Evolutionary conservation across 2,888 invertebrate genomes (phyloP), one percentile per base, ranked within the genome.

Genomic region (Megaustenia siamemsis): DNA sequence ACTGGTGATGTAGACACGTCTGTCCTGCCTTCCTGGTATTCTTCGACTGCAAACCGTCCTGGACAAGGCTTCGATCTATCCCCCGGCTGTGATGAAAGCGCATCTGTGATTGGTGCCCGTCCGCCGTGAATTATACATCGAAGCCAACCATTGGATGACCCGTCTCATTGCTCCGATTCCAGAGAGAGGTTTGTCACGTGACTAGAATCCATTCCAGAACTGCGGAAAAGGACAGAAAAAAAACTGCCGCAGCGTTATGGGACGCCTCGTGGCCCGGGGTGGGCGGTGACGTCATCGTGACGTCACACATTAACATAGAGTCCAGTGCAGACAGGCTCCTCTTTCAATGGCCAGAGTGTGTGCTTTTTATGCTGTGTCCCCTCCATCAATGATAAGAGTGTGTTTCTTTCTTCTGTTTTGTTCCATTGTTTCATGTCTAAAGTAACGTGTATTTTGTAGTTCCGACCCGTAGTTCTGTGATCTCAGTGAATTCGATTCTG

Each of bases 241-340:
- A 45, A 63, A 40, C 43, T 43, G 60, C 63, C 43, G 75, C 66
- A 45, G 75, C 8, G 71, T 53, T 75, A 32, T 56, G 45, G 75
- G 75, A 75, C 82, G 56, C 38, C 71, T 28, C 24, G 49, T 71
- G 69, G 56, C 56, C 71, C 40, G 71, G 53, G n/a, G 68, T n/a
- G 79, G 60, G 56, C 81, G 71, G 73, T 81, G 81, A 82, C 73
- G 73, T 82, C 71, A 82, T 56, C 60, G 73, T 82, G 82, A 82
- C 82, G 82, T 73, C 60, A 73, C 38, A 71, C 71, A 82, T 82
- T 82, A 82, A 60, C 82, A 82, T 82, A 82, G 82, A 32, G 56
- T 49, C 28, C 80, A 35, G 60, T 60, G 73, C 71, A 56, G 82
- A 73, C 82, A 43, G 40, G n/a, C 73, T 69, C 43, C 6, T 1